Evolutionary conservation across 1,140 invertebrate genomes (phyloP).

Genomic region (Polyergus mexicanus): DNA sequence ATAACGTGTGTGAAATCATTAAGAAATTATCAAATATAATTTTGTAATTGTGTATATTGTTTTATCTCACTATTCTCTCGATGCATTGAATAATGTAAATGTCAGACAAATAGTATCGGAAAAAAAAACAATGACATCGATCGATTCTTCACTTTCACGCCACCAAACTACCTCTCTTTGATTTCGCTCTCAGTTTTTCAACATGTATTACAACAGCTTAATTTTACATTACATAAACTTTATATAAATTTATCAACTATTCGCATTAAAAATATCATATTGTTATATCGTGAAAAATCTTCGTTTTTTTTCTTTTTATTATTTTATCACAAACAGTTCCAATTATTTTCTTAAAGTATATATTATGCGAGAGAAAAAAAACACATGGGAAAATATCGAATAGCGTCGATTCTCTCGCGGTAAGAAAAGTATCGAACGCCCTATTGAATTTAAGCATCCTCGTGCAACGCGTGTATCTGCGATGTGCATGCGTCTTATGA

Average conservation of each 20-base stretch:
- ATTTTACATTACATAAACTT: not conserved
- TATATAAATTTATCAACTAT: not conserved
- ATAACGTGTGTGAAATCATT: not conserved
- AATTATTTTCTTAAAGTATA: not conserved
- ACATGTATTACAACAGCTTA: not conserved
- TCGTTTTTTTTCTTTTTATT: no score
- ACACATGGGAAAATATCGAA: not conserved
- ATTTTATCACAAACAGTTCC: no score
- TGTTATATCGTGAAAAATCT: not conserved
- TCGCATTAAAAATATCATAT: not conserved
- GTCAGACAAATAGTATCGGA: not conserved
- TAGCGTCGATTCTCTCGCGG: not conserved
- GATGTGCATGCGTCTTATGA: not conserved
- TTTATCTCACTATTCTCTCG: not conserved
- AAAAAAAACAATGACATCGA: not conserved
- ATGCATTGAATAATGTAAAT: not conserved
- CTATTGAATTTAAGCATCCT: slow-evolving; percentile 45
- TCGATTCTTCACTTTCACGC: not conserved
- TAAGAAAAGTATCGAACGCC: not conserved
- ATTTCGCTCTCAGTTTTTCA: not conserved
- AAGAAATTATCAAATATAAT: not conserved
- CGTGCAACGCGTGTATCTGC: not conserved
- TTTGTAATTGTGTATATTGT: not conserved
- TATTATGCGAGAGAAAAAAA: not conserved
- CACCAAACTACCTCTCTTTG: not conserved